Evolutionary conservation across 2,113 vertebrate species (phyloP).

Genomic region (Callipepla californica): DNA sequence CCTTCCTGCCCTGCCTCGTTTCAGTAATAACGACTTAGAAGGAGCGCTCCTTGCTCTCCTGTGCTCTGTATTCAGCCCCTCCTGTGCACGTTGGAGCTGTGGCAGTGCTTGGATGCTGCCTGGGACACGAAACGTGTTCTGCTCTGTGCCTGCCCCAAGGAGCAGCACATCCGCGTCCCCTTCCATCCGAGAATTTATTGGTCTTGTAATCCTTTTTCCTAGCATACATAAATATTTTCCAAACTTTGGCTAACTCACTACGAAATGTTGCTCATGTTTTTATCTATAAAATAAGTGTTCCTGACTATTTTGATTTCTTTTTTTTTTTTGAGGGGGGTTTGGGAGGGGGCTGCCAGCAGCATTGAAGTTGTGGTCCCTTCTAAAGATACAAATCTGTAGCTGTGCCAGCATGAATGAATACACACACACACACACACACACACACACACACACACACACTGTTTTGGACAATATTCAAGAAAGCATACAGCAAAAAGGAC

Average conservation of each 20-base stretch:
- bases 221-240: neutral
- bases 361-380: neutral
- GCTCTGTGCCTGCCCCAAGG: neutral
- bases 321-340: too few relatives aligned
- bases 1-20: neutral
- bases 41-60: neutral
- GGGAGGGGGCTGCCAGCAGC: neutral
- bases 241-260: neutral
- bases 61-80: neutral
- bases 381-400: neutral
- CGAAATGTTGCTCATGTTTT: neutral
- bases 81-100: neutral
- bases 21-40: neutral
- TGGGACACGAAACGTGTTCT: neutral
- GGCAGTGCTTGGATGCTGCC: neutral
- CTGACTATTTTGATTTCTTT: neutral
- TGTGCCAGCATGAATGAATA: neutral
- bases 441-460: neutral
- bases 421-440: neutral
- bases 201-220: neutral
- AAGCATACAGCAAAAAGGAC: neutral
- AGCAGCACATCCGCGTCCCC: neutral
- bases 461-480: neutral
- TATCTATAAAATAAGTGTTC: neutral
- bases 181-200: neutral